These are phyloP conservation scores for Lysiphlebus fabarum DNA, from an alignment of 1,140 invertebrate genomes.

Conservation along the genomic window DNA sequence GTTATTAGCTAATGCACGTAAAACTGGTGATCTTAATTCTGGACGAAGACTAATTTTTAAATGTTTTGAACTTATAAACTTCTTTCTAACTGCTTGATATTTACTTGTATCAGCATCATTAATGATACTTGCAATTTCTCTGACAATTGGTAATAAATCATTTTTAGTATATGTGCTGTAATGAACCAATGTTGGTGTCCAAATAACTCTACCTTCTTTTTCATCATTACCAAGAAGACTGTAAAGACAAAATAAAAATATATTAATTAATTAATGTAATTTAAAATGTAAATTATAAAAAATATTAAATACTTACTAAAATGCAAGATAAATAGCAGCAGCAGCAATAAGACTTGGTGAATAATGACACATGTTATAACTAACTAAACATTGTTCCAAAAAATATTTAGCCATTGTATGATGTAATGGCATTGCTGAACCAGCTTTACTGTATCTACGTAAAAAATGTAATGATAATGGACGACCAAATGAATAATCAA, in stretches of 20 bases:
- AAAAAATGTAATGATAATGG: slow-evolving; percentile 88
- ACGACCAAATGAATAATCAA: slow-evolving; percentile 80
- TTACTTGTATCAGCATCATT: slow-evolving; percentile 59
- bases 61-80: slow-evolving; percentile 59
- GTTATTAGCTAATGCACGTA: slow-evolving; percentile 41
- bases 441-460: slow-evolving; percentile 75
- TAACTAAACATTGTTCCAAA: slow-evolving; percentile 79
- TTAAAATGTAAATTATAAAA: slow-evolving; percentile 10
- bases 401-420: slow-evolving; percentile 92
- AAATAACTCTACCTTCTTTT: slow-evolving; percentile 47
- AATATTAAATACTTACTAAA: slow-evolving; percentile 49
- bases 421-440: slow-evolving; percentile 61
- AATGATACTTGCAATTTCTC: slow-evolving; percentile 60
- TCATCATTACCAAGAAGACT: slow-evolving; percentile 47
- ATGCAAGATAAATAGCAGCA: slow-evolving; percentile 69
- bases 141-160: slow-evolving; percentile 61
- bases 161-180: slow-evolving; percentile 62
- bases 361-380: slow-evolving; percentile 79
- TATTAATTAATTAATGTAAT: slow-evolving; percentile 1
- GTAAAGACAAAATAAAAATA: neutral
- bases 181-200: slow-evolving; percentile 62
- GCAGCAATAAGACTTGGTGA: slow-evolving; percentile 79
- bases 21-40: slow-evolving; percentile 55
- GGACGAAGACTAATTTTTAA: slow-evolving; percentile 61
- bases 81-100: slow-evolving; percentile 62